A percentile compares a stretch with the other conserved stretches of the same genome.
phyloP scores from a whole-genome alignment of 2,888 invertebrate species.

The Oligia strigilis region DNA sequence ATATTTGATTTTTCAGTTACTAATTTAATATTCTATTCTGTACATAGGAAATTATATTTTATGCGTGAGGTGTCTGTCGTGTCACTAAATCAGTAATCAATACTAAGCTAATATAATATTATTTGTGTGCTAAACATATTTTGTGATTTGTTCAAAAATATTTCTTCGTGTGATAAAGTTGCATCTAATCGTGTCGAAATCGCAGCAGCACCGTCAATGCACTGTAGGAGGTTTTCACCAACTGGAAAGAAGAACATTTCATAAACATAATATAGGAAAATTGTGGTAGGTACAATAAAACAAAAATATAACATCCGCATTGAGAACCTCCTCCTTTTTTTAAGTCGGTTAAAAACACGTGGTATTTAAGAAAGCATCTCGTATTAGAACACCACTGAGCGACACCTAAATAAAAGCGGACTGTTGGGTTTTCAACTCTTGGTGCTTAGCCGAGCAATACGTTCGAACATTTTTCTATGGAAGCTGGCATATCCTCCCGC shows the following conservation, averaged over 20 bases:
- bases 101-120: not conserved
- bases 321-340: too few relatives aligned
- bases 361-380: not conserved
- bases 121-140: not conserved
- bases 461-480: not conserved
- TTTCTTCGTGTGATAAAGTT: too few relatives aligned
- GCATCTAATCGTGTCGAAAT: conserved; percentile 66
- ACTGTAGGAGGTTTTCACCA: conserved; percentile 86
- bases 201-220: conserved; percentile 84
- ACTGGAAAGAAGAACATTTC: conserved; percentile 74
- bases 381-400: not conserved
- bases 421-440: not conserved
- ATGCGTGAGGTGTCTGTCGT: not conserved
- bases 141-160: not conserved
- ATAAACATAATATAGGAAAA: not conserved
- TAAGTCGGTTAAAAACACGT: too few relatives aligned
- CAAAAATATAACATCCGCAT: too few relatives aligned
- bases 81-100: not conserved
- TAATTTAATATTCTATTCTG: not conserved
- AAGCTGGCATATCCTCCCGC: not conserved
- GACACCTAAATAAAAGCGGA: too few relatives aligned
- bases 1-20: not conserved
- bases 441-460: not conserved
- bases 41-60: not conserved
- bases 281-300: not conserved